Base-by-base conservation (phyloP, 2,888 invertebrate genomes). In the Nudaria mundana region DNA sequence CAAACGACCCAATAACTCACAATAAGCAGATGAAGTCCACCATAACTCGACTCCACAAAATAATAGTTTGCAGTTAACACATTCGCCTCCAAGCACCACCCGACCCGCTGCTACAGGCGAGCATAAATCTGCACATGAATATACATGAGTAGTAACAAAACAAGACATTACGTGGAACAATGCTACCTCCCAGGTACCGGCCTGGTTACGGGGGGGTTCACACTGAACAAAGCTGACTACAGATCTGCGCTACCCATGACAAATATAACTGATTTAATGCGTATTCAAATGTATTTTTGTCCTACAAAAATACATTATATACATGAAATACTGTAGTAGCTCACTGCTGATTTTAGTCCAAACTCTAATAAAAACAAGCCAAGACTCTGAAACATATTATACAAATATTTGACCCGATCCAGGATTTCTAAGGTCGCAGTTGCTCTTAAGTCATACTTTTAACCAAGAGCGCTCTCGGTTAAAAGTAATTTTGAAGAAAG, bases 101-200 rank as follows among this genome's bases (percentile, higher is more conserved):
- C 18, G 29, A 39, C 31, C 38, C 24, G 37, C 34, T 36, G 43
- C n/a, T n/a, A 38, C 38, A 39, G 33, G 35, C 50, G 40, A 36
- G 36, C 51, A 55, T 62, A 63, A 65, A 55, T 50, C 48, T 57
- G 8, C 38, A 25, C 37, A 48, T 67, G 69, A 59, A 73, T 72
- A 72, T 75, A 66, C 61, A 73, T 66, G 63, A 64, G 48, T 32
- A 36, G 46, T 52, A 56, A 56, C 62, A 65, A 66, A 69, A 68
- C 67, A 66, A 63, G 60, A 61, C 58, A 66, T 60, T 54, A 63
- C 52, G 56, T 45, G 46, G 49, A 43, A 59, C 54, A 52, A 55
- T 56, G 43, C 42, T 45, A 39, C 48, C 45, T 50, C 36, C 15
- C 34, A 20, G 37, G 25, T 4, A 13, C 37, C 24, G 30, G 44